These are phyloP conservation scores for Armadillidium nasatum DNA, from an alignment of 1,140 invertebrate species.

Conservation along the genomic window DNA sequence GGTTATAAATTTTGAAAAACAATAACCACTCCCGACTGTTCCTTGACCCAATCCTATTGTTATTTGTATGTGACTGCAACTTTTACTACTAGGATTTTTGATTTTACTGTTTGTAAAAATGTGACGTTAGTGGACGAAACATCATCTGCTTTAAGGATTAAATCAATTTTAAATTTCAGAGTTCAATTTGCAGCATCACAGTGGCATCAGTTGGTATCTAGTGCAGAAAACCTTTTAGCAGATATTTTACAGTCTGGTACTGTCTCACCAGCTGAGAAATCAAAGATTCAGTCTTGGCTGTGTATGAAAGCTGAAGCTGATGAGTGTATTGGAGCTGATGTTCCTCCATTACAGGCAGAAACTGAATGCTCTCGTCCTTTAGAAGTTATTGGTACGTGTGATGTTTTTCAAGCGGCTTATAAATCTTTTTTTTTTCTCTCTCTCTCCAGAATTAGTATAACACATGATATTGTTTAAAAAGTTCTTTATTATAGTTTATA, in stretches of 20 bases:
- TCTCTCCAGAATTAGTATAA: no score
- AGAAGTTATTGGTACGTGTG: constrained; percentile 42
- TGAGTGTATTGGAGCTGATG: constrained; percentile 65
- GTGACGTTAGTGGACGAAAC: no score
- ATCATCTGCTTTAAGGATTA: no score
- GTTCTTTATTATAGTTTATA: no score
- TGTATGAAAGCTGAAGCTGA: constrained; percentile 78
- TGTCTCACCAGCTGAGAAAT: constrained; percentile 62
- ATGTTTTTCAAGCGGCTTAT: not conserved
- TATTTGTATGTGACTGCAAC: no score
- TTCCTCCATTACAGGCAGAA: constrained; percentile 42
- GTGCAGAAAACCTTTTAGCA: constrained; percentile 74
- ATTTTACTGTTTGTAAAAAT: no score
- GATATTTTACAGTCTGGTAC: constrained; percentile 59
- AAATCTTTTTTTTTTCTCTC: no score
- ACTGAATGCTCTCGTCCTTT: constrained; percentile 32
- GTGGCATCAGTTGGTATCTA: constrained; percentile 72
- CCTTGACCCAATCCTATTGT: no score
- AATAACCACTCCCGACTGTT: no score
- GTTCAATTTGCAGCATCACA: constrained; percentile 74
- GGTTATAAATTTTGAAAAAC: no score
- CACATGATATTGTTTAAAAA: no score
- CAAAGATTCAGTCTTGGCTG: constrained; percentile 78
- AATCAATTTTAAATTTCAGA: constrained; percentile 10
- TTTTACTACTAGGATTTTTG: no score